Evolutionary conservation across 1,140 invertebrate genomes (phyloP).

Genomic region (Zaprionus camerounensis): DNA sequence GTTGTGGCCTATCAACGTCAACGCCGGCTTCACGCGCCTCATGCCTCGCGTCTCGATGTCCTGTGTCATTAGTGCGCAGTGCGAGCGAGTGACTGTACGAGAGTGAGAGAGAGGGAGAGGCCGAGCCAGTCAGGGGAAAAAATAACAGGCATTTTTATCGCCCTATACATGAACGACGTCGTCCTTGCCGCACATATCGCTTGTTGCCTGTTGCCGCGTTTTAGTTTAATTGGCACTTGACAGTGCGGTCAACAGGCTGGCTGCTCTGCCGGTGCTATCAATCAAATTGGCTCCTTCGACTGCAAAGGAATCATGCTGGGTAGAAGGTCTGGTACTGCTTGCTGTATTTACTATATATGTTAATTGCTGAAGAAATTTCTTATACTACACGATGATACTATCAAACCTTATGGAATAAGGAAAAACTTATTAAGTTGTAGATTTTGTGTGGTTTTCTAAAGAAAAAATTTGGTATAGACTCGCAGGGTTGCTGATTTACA

Average conservation of each 20-base stretch:
- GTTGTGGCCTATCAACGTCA: constrained; percentile 82
- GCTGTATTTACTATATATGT: neutral
- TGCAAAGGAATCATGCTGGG: neutral
- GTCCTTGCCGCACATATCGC: constrained; percentile 26
- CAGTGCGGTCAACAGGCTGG: constrained; percentile 65
- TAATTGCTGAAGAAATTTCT: neutral
- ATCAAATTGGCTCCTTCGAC: constrained; percentile 66
- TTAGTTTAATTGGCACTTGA: constrained; percentile 82
- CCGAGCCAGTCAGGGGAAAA: constrained; percentile 49
- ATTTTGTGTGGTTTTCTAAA: too few relatives aligned
- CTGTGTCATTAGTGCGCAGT: constrained; percentile 71
- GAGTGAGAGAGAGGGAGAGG: neutral
- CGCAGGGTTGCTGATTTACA: too few relatives aligned
- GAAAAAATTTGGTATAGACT: too few relatives aligned
- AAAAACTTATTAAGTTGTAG: too few relatives aligned
- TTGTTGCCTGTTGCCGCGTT: constrained; percentile 67
- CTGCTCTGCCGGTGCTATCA: constrained; percentile 55
- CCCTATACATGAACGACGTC: constrained; percentile 41
- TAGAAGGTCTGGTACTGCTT: neutral
- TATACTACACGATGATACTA: neutral
- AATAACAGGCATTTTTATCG: constrained; percentile 75
- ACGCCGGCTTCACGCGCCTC: constrained; percentile 47
- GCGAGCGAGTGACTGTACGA: neutral
- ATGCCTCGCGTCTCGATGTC: constrained; percentile 37
- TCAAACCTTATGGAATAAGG: too few relatives aligned